phyloP scores from a whole-genome alignment of 1,140 invertebrate species.

The Leptinotarsa texana region DNA sequence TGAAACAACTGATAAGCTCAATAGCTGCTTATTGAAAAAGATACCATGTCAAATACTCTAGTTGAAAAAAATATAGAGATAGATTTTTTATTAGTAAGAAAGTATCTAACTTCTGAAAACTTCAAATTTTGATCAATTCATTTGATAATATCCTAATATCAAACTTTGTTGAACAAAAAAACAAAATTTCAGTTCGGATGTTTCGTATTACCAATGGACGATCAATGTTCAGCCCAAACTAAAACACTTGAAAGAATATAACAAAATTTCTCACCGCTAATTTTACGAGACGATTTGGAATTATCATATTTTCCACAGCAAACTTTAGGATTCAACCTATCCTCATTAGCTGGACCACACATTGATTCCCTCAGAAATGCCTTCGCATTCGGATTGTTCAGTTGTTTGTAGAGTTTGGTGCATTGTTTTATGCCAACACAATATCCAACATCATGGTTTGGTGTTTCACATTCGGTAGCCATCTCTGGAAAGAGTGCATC shows the following conservation, averaged over 20 bases:
- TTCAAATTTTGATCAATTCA: too few relatives aligned
- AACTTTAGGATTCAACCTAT: slow-evolving; percentile 38
- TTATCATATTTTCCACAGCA: slow-evolving; percentile 44
- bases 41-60: too few relatives aligned
- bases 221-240: too few relatives aligned
- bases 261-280: slow-evolving; percentile 7
- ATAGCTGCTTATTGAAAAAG: too few relatives aligned
- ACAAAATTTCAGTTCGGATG: too few relatives aligned
- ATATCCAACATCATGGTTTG: slow-evolving; percentile 39
- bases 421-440: slow-evolving; percentile 47
- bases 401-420: slow-evolving; percentile 26
- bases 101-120: too few relatives aligned
- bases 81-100: too few relatives aligned
- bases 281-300: slow-evolving; percentile 26
- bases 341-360: slow-evolving; percentile 44
- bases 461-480: slow-evolving; percentile 47
- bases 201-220: too few relatives aligned
- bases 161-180: too few relatives aligned
- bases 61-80: too few relatives aligned
- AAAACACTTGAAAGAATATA: not conserved
- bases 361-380: slow-evolving; percentile 40
- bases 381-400: slow-evolving; percentile 29
- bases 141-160: too few relatives aligned
- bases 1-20: too few relatives aligned
- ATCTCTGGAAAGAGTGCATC: slow-evolving; percentile 36